Conservation (phyloP, 2,113 vertebrate genomes). For the Nibea albiflora region DNA sequence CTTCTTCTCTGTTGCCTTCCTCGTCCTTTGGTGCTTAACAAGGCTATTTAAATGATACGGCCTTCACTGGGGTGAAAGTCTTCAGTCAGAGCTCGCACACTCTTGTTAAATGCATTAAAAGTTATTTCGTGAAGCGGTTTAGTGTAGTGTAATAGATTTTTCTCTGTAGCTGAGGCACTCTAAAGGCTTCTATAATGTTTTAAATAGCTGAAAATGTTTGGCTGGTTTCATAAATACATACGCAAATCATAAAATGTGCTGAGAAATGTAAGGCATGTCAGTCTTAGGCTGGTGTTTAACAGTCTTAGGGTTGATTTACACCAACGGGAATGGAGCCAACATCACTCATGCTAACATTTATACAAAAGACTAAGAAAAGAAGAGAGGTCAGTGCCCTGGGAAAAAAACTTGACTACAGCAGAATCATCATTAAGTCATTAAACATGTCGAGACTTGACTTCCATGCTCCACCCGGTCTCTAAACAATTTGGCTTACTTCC, state of each 20-base stretch:
- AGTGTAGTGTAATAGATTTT: background rate
- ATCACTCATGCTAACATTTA: conserved; percentile 17
- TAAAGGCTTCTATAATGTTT: background rate
- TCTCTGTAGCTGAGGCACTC: background rate
- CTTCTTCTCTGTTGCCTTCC: background rate
- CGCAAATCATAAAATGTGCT: background rate
- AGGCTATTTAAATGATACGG: conserved; percentile 20
- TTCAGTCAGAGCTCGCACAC: background rate
- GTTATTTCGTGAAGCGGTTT: background rate
- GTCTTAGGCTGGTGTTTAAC: background rate
- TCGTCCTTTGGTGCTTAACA: conserved; percentile 7
- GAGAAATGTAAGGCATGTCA: conserved; percentile 13
- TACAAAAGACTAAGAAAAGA: conserved; percentile 44
- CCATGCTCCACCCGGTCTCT: conserved; percentile 58
- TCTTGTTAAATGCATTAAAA: background rate
- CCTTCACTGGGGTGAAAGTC: background rate
- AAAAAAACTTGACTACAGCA: conserved; percentile 44
- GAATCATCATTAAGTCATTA: conserved; percentile 72
- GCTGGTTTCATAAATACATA: conserved; percentile 19
- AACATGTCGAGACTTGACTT: conserved; percentile 67
- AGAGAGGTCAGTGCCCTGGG: conserved; percentile 53
- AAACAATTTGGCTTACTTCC: conserved; percentile 66
- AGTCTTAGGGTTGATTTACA: conserved; percentile 7
- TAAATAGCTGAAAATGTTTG: conserved; percentile 7
- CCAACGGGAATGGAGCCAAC: conserved; percentile 18